Evolutionary conservation across 2,888 invertebrate genomes (phyloP).

Genomic region (Drosophila dives): DNA sequence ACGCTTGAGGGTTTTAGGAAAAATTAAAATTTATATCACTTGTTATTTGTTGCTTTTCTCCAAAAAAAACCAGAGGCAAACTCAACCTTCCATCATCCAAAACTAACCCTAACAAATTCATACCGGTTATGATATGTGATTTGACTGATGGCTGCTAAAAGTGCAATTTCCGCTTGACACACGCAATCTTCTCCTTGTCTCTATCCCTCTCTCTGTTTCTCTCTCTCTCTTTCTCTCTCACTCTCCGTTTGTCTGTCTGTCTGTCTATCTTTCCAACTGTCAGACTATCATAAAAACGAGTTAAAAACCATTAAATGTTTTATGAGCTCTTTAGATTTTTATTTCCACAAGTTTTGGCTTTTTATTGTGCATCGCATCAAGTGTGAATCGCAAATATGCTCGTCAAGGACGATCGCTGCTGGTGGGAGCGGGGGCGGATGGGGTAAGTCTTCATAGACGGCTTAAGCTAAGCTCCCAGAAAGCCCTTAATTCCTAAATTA

Average conservation of each 20-base stretch:
- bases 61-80: neutral
- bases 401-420: neutral
- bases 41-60: constrained; percentile 42
- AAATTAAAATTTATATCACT: constrained; percentile 69
- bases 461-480: neutral
- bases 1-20: constrained; percentile 30
- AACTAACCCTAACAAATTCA: constrained; percentile 46
- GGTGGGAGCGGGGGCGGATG: too few relatives aligned
- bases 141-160: constrained; percentile 60
- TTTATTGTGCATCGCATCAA: constrained; percentile 24
- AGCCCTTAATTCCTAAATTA: neutral
- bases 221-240: too few relatives aligned
- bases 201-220: neutral
- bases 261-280: neutral
- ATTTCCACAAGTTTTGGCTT: constrained; percentile 29
- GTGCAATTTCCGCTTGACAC: constrained; percentile 49
- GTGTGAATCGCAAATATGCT: constrained; percentile 38
- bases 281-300: constrained; percentile 30
- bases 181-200: constrained; percentile 5
- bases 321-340: constrained; percentile 39
- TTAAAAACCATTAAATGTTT: constrained; percentile 45
- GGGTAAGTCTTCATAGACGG: neutral
- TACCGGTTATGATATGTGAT: constrained; percentile 60
- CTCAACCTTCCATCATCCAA: neutral
- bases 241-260: neutral